A percentile compares a stretch with the other conserved stretches of the same genome.
These are phyloP conservation scores for Pherbina coryleti DNA, from an alignment of 2,888 invertebrate species.

Conservation along the genomic window DNA sequence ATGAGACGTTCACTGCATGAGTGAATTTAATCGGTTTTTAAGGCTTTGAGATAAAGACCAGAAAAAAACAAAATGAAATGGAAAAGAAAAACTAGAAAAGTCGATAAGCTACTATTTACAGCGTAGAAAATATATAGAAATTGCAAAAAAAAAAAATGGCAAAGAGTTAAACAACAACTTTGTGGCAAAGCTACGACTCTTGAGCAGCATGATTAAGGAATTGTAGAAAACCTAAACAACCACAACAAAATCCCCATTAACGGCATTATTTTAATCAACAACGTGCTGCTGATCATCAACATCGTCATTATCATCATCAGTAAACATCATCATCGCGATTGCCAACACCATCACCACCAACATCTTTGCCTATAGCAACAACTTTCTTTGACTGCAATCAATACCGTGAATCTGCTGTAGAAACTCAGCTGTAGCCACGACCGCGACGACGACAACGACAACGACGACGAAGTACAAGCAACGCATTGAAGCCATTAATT, in stretches of 20 bases:
- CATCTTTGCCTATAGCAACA: not conserved
- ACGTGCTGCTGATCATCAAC: not conserved
- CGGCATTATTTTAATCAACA: not conserved
- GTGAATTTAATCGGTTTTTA: constrained; percentile 5
- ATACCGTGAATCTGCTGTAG: too few species aligned
- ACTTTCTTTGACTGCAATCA: not conserved
- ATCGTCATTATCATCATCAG: not conserved
- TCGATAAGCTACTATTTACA: too few species aligned
- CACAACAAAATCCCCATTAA: not conserved
- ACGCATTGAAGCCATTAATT: constrained; percentile 41
- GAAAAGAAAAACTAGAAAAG: too few species aligned
- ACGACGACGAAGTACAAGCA: not conserved
- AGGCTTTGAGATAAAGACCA: not conserved
- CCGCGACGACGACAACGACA: too few species aligned
- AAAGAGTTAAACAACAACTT: too few species aligned
- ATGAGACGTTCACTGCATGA: not conserved
- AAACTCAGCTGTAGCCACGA: not conserved
- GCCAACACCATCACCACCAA: not conserved
- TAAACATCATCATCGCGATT: not conserved
- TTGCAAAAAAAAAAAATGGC: too few species aligned
- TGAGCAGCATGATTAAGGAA: not conserved
- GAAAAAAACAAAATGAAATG: too few species aligned
- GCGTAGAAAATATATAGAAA: too few species aligned
- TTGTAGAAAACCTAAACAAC: not conserved
- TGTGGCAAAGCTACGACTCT: too few species aligned